Evolutionary conservation across 2,113 vertebrate species (phyloP).

Genomic region (zebrafish (Danio rerio)): GRCz12tu NC_133181.1:45410001-45410500

Average conservation of each 20-base stretch:
- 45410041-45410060: slow-evolving; percentile 25
- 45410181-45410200: slow-evolving; percentile 43
- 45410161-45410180: slow-evolving; percentile 44
- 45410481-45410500: slow-evolving; percentile 15
- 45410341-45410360: slow-evolving; percentile 28
- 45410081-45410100: slow-evolving; percentile 51
- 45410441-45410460: slow-evolving; percentile 40
- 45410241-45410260: slow-evolving; percentile 35
- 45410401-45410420: slow-evolving; percentile 6
- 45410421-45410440: slow-evolving; percentile 30
- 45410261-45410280: slow-evolving; percentile 4
- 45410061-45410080: slow-evolving; percentile 48
- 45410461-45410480: slow-evolving; percentile 31
- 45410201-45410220: slow-evolving; percentile 37
- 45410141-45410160: slow-evolving; percentile 53
- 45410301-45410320: slow-evolving; percentile 25
- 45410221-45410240: neutral
- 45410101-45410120: slow-evolving; percentile 49
- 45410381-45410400: slow-evolving; percentile 35
- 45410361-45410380: slow-evolving; percentile 37
- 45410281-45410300: neutral
- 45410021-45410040: slow-evolving; percentile 10
- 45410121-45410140: slow-evolving; percentile 58
- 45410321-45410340: slow-evolving; percentile 29
- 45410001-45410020: slow-evolving; percentile 35